Conservation (phyloP, 2,888 invertebrate genomes). For the Eumerus sabulonum region DNA sequence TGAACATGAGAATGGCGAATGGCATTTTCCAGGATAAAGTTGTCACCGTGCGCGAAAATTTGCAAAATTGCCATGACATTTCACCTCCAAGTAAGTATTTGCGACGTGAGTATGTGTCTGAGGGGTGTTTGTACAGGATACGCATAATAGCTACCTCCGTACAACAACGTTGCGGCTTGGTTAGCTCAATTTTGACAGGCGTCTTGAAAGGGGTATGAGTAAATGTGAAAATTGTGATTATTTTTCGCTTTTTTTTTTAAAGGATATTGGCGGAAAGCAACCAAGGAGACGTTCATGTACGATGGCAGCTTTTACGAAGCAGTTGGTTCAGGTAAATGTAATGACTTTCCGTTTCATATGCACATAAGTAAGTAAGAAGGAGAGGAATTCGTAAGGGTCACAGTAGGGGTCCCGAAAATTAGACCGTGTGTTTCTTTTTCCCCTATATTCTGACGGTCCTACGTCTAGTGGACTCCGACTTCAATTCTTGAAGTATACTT, state of each 20-base stretch:
- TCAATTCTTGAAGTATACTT: too few species aligned
- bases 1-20: slow-evolving; percentile 13
- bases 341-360: not conserved
- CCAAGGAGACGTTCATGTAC: slow-evolving; percentile 73
- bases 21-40: slow-evolving; percentile 52
- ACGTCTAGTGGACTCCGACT: too few species aligned
- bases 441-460: too few species aligned
- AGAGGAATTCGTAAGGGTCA: too few species aligned
- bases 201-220: not conserved
- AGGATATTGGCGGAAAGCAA: slow-evolving; percentile 70
- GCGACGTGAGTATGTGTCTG: not conserved
- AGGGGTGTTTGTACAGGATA: not conserved
- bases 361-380: too few species aligned
- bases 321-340: slow-evolving; percentile 72
- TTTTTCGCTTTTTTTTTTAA: slow-evolving; percentile 13
- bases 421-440: too few species aligned
- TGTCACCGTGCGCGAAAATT: slow-evolving; percentile 50
- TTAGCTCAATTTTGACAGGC: slow-evolving; percentile 12
- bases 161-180: not conserved
- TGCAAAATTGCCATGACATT: slow-evolving; percentile 52
- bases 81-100: slow-evolving; percentile 60
- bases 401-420: too few species aligned
- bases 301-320: slow-evolving; percentile 78
- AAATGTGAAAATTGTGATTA: slow-evolving; percentile 34
- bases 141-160: not conserved